Evolutionary conservation across 2,113 vertebrate genomes (phyloP), one percentile per base, ranked within the genome.

Genomic region (Pica pica): DNA sequence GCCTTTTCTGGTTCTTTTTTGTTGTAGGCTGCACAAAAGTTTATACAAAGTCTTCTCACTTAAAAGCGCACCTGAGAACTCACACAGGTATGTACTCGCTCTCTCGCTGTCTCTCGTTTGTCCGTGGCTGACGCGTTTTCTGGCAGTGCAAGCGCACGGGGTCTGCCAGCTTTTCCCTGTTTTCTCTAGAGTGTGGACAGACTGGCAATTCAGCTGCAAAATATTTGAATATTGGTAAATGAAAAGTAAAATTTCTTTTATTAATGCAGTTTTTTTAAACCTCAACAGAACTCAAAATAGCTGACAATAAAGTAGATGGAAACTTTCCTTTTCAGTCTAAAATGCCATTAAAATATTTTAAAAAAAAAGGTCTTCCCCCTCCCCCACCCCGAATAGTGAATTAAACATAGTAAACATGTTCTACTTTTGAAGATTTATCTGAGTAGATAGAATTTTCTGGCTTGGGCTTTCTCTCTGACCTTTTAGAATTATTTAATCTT

Each of bases 21-120:
- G 86, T 97, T 96, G 91, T 91, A 99, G 99, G 99, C 59, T 99
- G 99, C 97, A 99, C 98, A 65, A 99, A 99, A 97, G 99, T 99
- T 61, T 99, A 99, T 98, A 99, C 99, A 86, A 99, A 99, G 98
- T 99, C 99, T 41, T 99, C 99, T 93, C 99, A 99, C 97, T 98
- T 99, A 96, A 99, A 99, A 98, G 99, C 99, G 31, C 99, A 99
- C 97, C 98, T 99, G 95, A 98, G 99, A 96, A 99, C 99, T 96
- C 99, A 99, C 96, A 99, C 99, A 87, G 99, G 99, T 99, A 99
- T 97, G 98, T 97, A 91, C 90, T 97, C 94, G 0, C 22, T 60
- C 31, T 35, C 60, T 78, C 8, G 0, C 57, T 77, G 33, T 95
- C 95, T 87, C 95, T 93, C 95, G 85, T 94, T 96, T 19, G 5